Conservation (phyloP, 2,113 vertebrate species). For the Emydocephalus ijimae region DNA sequence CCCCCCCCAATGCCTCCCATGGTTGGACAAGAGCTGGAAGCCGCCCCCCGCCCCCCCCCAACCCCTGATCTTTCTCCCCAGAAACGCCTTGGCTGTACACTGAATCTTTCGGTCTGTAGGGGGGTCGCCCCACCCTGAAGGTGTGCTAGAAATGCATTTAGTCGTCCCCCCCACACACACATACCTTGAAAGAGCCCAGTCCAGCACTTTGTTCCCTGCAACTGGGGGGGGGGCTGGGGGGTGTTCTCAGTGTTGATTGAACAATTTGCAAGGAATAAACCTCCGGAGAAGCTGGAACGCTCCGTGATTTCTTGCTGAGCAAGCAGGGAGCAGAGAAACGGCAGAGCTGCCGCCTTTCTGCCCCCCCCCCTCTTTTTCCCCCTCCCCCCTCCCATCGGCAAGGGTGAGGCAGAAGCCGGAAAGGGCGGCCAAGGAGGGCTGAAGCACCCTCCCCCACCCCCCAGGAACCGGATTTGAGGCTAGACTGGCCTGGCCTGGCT, state of each 20-base stretch:
- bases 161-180: not conserved
- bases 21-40: not conserved
- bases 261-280: conserved; percentile 71
- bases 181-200: not conserved
- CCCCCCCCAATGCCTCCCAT: not conserved
- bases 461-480: not conserved
- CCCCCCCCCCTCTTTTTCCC: not conserved
- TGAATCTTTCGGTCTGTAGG: not conserved
- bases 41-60: not conserved
- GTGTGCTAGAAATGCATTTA: not conserved
- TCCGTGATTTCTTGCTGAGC: not conserved
- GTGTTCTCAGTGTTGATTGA: conserved; percentile 52
- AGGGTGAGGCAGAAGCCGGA: not conserved
- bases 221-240: not conserved
- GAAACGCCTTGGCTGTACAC: not conserved
- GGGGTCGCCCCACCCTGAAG: not conserved
- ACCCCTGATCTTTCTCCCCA: not conserved
- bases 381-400: not conserved
- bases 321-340: not conserved
- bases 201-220: conserved; percentile 4
- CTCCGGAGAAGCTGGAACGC: conserved; percentile 67
- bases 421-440: too few relatives aligned
- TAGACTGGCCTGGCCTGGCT: not conserved
- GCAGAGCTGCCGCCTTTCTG: not conserved
- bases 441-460: too few relatives aligned